Conservation (phyloP, 2,888 invertebrate genomes). For the Erynnis tages region DNA sequence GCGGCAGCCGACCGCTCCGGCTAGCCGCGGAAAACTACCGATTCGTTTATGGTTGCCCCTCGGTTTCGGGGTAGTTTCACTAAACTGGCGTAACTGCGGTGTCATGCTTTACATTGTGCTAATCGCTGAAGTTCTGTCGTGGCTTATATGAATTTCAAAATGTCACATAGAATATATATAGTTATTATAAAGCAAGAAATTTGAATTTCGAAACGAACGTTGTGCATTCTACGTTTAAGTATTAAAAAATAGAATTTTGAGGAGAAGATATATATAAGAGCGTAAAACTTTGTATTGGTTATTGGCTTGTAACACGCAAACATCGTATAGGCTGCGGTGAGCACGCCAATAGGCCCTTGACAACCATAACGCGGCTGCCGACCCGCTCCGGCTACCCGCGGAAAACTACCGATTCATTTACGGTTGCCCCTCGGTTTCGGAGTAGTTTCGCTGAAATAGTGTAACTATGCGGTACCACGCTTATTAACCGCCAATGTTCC, state of each 20-base stretch:
- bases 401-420: constrained; percentile 81
- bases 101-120: constrained; percentile 40
- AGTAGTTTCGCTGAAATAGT: constrained; percentile 69
- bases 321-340: constrained; percentile 51
- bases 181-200: too few species aligned
- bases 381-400: constrained; percentile 46
- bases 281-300: too few species aligned
- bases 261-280: too few species aligned
- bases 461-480: constrained; percentile 66
- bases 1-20: constrained; percentile 49
- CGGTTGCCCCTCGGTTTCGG: constrained; percentile 72
- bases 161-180: too few species aligned
- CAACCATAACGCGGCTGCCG: constrained; percentile 73
- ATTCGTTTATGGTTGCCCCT: constrained; percentile 77
- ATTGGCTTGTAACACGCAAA: constrained; percentile 38
- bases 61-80: constrained; percentile 70
- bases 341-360: constrained; percentile 71
- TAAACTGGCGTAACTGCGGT: constrained; percentile 72
- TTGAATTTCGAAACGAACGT: too few species aligned
- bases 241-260: too few species aligned
- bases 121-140: too few species aligned
- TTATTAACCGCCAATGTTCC: too few species aligned
- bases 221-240: too few species aligned
- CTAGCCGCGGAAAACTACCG: constrained; percentile 70
- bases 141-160: too few species aligned